Base-by-base conservation (phyloP, 92 coral and sea anemone genomes). In the Metridium senile region DNA sequence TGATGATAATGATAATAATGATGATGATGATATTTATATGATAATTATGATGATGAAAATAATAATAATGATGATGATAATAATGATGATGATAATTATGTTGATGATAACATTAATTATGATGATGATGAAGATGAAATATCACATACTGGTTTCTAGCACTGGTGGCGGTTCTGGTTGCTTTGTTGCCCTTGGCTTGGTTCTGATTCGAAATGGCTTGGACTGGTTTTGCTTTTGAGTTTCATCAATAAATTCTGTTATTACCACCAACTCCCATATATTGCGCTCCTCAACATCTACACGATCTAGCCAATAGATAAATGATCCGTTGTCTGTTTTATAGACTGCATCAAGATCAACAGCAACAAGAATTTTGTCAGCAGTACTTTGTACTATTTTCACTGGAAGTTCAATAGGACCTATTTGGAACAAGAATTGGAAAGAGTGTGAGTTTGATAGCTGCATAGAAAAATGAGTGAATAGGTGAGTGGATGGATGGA, bases 321-420 rank as follows among this genome's bases (percentile, higher is more conserved):
- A 53, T 1, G 85, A 86, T 1, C 93, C 98, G 21, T 43, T 34
- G 16, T 79, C 61, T 39, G 91, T 92, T 85, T 85, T 81, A 82
- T 95, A 95, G n/a, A 92, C 97, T 0, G 97, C 84, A 67, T 95
- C 99, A 25, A 95, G 82, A 72, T 95, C 90, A n/a, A 95, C 83
- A 29, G 83, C 76, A 46, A 95, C 87, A 58, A 80, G 62, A 9
- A 81, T 84, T 68, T 73, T 70, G 32, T 72, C 92, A 20, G 73
- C 71, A 43, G 34, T 62, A 8, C 31, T 27, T 39, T 63, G n/a
- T n/a, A n/a, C 77, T 21, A 68, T 33, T 30, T 11, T 64, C 1
- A 91, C 89, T 54, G 80, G 82, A 9, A 91, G 85, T 56, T 91
- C 93, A 32, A 79, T 59, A 0, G 97, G 73, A n/a, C 93, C 97